phyloP scores from a whole-genome alignment of 2,888 invertebrate genomes.

The Perdita meconis region DNA sequence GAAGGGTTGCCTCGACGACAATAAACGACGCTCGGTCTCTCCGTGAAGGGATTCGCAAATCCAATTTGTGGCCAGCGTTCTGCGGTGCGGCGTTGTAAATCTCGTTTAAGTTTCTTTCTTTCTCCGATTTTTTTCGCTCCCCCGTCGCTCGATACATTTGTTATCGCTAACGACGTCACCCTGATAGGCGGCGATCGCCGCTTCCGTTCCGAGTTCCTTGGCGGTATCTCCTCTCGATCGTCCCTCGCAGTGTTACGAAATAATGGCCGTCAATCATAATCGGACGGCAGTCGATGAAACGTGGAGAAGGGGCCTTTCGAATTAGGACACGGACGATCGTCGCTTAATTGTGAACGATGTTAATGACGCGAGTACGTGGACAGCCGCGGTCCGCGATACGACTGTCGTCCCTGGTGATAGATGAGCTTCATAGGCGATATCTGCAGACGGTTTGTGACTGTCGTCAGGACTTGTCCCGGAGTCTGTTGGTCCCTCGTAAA shows the following conservation, averaged over 20 bases:
- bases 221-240: neutral
- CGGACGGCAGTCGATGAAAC: conserved; percentile 38
- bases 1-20: conserved; percentile 46
- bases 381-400: conserved; percentile 45
- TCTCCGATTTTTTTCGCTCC: neutral
- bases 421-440: conserved; percentile 56
- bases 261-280: conserved; percentile 22
- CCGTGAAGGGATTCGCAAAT: conserved; percentile 57
- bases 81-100: conserved; percentile 43
- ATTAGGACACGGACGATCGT: conserved; percentile 32
- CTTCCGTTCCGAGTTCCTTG: neutral
- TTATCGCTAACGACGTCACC: neutral
- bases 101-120: conserved; percentile 21
- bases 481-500: conserved; percentile 44
- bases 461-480: conserved; percentile 44
- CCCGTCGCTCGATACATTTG: neutral
- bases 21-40: conserved; percentile 49
- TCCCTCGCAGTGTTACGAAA: neutral
- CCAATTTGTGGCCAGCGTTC: conserved; percentile 52
- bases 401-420: conserved; percentile 58
- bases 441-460: conserved; percentile 41
- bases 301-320: conserved; percentile 16
- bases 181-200: neutral
- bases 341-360: conserved; percentile 59
- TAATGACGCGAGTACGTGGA: conserved; percentile 59